Percentiles rank a stretch among this genome's conserved stretches.
phyloP scores from a whole-genome alignment of 2,888 invertebrate genomes.

The Mongoloraphidia duomilia region DNA sequence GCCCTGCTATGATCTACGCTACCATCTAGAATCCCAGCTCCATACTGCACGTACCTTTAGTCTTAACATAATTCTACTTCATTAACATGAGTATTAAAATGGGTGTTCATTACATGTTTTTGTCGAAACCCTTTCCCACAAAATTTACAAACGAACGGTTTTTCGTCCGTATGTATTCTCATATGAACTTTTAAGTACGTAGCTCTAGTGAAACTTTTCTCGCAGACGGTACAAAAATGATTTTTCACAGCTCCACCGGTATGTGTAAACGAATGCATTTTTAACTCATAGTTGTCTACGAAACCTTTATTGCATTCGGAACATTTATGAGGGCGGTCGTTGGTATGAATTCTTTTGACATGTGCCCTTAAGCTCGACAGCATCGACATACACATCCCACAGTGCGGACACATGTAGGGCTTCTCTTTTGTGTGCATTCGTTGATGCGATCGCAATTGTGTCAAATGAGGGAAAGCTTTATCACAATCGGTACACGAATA shows the following conservation, averaged over 20 bases:
- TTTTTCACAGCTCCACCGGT: constrained; percentile 3
- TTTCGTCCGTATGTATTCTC: constrained; percentile 7
- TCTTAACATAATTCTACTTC: too few species aligned
- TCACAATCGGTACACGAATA: constrained; percentile 16
- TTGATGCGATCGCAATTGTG: constrained; percentile 17
- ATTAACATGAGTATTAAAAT: constrained; percentile 6
- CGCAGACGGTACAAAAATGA: constrained; percentile 7
- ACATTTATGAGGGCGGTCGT: constrained; percentile 13
- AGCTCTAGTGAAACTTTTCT: constrained; percentile 7
- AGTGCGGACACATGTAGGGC: constrained; percentile 15
- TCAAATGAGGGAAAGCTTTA: constrained; percentile 16
- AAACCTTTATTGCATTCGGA: constrained; percentile 14
- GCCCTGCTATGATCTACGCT: too few species aligned
- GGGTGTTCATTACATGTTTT: constrained; percentile 7
- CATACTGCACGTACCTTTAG: too few species aligned
- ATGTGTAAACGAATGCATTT: constrained; percentile 6
- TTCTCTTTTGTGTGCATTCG: constrained; percentile 13
- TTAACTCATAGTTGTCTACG: neutral
- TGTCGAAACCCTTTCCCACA: constrained; percentile 8
- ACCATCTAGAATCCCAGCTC: too few species aligned
- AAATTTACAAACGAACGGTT: constrained; percentile 6
- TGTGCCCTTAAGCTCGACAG: constrained; percentile 16
- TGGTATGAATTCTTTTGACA: constrained; percentile 12
- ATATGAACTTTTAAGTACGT: constrained; percentile 7
- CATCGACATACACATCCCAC: constrained; percentile 17